These are phyloP conservation scores for Trypoxylus dichotomus DNA, from an alignment of 1,140 invertebrate species.

Conservation along the genomic window DNA sequence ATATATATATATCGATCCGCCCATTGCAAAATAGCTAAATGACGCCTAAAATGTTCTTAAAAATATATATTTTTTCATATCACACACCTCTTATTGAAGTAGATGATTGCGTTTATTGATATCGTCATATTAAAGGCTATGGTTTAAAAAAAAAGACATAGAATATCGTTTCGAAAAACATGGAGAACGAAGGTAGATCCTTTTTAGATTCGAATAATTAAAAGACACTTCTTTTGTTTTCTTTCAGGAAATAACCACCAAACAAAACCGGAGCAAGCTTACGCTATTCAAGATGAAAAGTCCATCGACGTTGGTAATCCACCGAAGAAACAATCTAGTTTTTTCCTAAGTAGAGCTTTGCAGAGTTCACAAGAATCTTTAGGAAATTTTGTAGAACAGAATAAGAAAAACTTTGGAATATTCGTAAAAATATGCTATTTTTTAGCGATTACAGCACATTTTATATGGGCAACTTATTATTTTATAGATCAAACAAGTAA, in stretches of 20 bases:
- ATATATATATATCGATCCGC: too few relatives aligned
- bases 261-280: background rate
- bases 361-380: background rate
- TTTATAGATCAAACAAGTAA: slow-evolving; percentile 40
- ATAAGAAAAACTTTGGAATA: background rate
- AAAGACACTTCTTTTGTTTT: background rate
- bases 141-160: too few relatives aligned
- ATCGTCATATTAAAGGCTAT: too few relatives aligned
- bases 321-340: background rate
- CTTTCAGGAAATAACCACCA: background rate
- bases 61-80: too few relatives aligned
- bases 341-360: background rate
- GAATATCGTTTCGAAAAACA: background rate
- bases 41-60: too few relatives aligned
- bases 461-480: slow-evolving; percentile 42
- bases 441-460: slow-evolving; percentile 29
- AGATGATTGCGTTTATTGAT: too few relatives aligned
- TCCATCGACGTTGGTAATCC: background rate
- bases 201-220: background rate
- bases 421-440: background rate
- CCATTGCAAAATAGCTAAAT: too few relatives aligned
- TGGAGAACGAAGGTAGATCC: background rate
- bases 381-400: background rate
- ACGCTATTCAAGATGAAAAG: background rate
- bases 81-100: too few relatives aligned